Evolutionary conservation across 2,113 vertebrate species (phyloP), one percentile per base, ranked within the genome.

Genomic region (Pardalotus punctatus): DNA sequence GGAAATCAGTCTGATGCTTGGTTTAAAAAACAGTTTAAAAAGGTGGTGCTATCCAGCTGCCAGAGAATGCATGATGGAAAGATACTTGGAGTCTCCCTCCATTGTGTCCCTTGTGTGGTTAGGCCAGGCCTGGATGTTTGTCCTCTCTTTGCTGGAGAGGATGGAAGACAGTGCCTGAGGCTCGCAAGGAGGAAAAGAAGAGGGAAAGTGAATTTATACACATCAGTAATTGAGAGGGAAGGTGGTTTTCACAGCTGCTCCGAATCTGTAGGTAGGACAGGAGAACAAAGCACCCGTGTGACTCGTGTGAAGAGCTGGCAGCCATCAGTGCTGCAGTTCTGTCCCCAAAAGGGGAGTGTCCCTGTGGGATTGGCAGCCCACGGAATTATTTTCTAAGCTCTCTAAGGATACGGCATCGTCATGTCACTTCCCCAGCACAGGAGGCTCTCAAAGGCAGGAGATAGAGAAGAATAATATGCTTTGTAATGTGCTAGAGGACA

Each of bases 221-320:
- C 18, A 2, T 33, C 4, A 5, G n/a, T 43, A 45, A 6, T 1
- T 14, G 67, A 56, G 73, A 42, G 42, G 70, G 72, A 35, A 43
- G 31, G 2, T 38, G 78, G 6, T 45, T 78, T 61, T 65, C 50
- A 20, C 22, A 76, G 81, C 70, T 91, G 10, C 51, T 77, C 38
- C 2, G 0, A 14, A 19, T 29, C 29, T 2, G 0, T 56, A 27
- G 67, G 72, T 18, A 28, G 21, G 14, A 1, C 45, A 25, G 70
- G 53, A 76, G 79, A 61, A 10, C 48, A 69, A 31, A 83, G 79
- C 16, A 4, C 54, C 28, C 14, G 6, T 80, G 80, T 81, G 48
- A 33, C 31, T 81, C 15, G 2, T 7, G 14, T 27, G 62, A 23
- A 8, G 1, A 50, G 51, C 71, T 77, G 71, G 74, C 85, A 76